These are phyloP conservation scores for Menura novaehollandiae DNA, from an alignment of 2,113 vertebrate genomes.

Conservation along the genomic window DNA sequence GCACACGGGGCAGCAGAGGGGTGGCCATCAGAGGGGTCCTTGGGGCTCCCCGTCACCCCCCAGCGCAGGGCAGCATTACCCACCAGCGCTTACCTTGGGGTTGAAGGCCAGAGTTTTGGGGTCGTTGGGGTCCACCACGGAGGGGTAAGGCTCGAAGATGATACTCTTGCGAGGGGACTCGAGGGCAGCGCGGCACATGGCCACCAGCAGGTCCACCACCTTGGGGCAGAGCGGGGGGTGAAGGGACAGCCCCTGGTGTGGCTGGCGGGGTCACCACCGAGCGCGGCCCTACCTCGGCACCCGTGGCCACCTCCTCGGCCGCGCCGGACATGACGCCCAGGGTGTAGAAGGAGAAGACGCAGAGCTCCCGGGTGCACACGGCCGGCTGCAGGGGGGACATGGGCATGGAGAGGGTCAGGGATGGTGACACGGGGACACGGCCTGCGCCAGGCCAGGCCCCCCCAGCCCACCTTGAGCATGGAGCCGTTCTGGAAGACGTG, in stretches of 20 bases:
- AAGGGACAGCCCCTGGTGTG: not conserved
- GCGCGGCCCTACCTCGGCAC: conserved; percentile 83
- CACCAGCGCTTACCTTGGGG: conserved; percentile 80
- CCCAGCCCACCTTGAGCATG: conserved; percentile 89
- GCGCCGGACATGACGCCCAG: conserved; percentile 98
- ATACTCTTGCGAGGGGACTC: conserved; percentile 98
- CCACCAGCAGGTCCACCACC: conserved; percentile 96
- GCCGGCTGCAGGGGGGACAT: conserved; percentile 80
- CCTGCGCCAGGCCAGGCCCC: fast-evolving
- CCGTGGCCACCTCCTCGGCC: conserved; percentile 96
- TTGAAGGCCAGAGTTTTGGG: conserved; percentile 99
- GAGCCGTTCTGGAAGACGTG: conserved; percentile 99
- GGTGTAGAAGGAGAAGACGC: conserved; percentile 98
- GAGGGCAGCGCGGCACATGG: conserved; percentile 96
- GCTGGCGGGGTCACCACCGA: fast-evolving
- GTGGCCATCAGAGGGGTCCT: not conserved
- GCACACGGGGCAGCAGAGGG: not conserved
- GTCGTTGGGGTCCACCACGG: conserved; percentile 96
- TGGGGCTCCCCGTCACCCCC: fast-evolving
- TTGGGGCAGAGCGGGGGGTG: conserved; percentile 8
- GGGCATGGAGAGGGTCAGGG: not conserved
- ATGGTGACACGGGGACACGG: not conserved
- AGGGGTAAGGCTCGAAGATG: conserved; percentile 98
- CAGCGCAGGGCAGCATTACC: fast-evolving
- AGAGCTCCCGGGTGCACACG: conserved; percentile 95